These are phyloP conservation scores for Callaeas wilsoni DNA, from an alignment of 2,113 vertebrate genomes.

Conservation along the genomic window DNA sequence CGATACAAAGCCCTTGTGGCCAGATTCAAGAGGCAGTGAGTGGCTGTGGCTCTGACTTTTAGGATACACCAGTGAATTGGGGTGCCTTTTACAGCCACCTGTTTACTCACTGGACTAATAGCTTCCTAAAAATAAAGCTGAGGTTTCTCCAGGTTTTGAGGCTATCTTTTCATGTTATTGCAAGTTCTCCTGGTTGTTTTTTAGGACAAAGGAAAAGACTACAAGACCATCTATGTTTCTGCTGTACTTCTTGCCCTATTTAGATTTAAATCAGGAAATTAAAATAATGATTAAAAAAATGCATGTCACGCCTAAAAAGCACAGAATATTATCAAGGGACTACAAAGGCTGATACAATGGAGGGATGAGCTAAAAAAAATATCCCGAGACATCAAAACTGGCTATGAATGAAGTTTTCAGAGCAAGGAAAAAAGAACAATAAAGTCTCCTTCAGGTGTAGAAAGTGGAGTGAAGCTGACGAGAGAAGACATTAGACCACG, in stretches of 20 bases:
- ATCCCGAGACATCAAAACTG: not conserved
- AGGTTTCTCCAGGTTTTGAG: not conserved
- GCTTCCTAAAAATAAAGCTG: not conserved
- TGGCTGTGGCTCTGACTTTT: not conserved
- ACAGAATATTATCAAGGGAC: not conserved
- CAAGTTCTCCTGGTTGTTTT: not conserved
- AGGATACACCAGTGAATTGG: not conserved
- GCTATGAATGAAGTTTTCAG: constrained; percentile 15
- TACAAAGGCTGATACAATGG: not conserved
- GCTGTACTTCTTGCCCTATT: not conserved
- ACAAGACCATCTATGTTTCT: not conserved
- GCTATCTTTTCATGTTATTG: not conserved
- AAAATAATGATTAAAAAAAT: constrained; percentile 3
- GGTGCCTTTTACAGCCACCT: not conserved
- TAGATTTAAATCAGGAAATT: constrained; percentile 18
- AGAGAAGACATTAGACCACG: not conserved
- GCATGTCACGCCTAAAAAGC: not conserved
- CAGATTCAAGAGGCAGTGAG: not conserved
- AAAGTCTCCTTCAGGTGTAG: constrained; percentile 9
- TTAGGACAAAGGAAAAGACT: not conserved
- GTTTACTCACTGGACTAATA: not conserved
- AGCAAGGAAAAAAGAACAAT: constrained; percentile 21
- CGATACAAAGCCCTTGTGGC: not conserved
- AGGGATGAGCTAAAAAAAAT: not conserved
- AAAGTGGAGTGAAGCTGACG: constrained; percentile 12